Percentiles rank a stretch among this genome's conserved stretches.
Conservation (phyloP, 2,888 invertebrate species). For the Dasysyrphus albostriatus region DNA sequence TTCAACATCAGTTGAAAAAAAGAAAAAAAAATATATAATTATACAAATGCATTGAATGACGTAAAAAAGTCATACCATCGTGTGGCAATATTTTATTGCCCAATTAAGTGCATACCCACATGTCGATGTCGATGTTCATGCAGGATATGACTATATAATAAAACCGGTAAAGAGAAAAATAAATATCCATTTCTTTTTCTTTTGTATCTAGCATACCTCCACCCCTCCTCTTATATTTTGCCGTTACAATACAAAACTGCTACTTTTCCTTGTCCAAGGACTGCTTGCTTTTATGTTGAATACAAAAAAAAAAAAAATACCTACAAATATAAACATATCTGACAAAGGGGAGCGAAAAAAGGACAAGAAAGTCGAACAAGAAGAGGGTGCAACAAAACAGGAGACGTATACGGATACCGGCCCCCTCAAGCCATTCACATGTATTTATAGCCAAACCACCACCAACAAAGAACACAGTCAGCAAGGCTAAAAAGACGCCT, state of each 20-base stretch:
- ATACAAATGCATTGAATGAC: constrained; percentile 40
- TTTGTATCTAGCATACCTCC: constrained; percentile 30
- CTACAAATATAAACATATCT: constrained; percentile 42
- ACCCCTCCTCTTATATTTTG: constrained; percentile 8
- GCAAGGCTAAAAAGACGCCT: constrained; percentile 22
- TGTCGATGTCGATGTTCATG: constrained; percentile 68
- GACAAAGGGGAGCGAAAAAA: constrained; percentile 45
- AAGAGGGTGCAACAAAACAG: constrained; percentile 60
- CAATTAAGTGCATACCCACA: constrained; percentile 71
- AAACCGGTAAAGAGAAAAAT: constrained; percentile 67
- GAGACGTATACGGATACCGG: constrained; percentile 53
- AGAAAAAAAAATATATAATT: background rate
- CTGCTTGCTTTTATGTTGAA: constrained; percentile 41
- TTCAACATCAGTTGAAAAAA: background rate
- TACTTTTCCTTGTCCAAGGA: constrained; percentile 38
- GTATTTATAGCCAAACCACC: constrained; percentile 68
- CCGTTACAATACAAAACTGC: constrained; percentile 40
- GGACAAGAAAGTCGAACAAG: constrained; percentile 45
- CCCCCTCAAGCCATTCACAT: constrained; percentile 54
- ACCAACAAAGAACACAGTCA: constrained; percentile 15
- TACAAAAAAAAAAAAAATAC: background rate
- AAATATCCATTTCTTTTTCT: constrained; percentile 63
- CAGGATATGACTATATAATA: constrained; percentile 69
- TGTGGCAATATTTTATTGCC: constrained; percentile 69
- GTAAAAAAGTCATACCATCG: constrained; percentile 49